These are phyloP conservation scores for Mormyrus iriodes DNA, from an alignment of 2,113 vertebrate species.

Conservation along the genomic window DNA sequence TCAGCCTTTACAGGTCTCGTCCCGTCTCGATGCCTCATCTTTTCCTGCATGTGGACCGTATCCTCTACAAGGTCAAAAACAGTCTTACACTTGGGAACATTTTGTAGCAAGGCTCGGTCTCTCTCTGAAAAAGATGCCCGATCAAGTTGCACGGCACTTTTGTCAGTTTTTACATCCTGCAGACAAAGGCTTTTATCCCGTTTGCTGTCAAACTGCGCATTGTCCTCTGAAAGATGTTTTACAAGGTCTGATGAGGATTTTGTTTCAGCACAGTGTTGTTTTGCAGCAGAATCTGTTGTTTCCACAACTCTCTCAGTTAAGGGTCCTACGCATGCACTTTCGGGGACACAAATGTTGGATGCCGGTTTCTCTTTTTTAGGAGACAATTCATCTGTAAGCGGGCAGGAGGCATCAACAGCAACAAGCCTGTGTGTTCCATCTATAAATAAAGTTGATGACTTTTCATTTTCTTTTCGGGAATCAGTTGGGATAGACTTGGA, in stretches of 20 bases:
- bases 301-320: conserved; percentile 1
- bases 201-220: conserved; percentile 17
- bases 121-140: conserved; percentile 25
- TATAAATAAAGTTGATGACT: not conserved
- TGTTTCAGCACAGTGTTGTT: conserved; percentile 2
- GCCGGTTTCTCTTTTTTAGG: conserved; percentile 4
- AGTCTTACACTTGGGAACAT: conserved; percentile 43
- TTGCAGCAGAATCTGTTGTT: conserved; percentile 22
- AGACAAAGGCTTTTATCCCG: conserved; percentile 23
- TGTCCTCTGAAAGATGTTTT: conserved; percentile 25
- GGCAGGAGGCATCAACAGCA: not conserved
- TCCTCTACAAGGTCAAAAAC: conserved; percentile 65
- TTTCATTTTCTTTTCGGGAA: not conserved
- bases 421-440: conserved; percentile 3
- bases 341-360: conserved; percentile 12
- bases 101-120: conserved; percentile 29
- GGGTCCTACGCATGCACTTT: conserved; percentile 1
- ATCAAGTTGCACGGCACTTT: conserved; percentile 14
- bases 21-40: conserved; percentile 52
- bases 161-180: conserved; percentile 11
- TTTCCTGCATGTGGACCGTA: conserved; percentile 58
- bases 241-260: conserved; percentile 14
- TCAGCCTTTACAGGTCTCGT: conserved; percentile 50
- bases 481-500: not conserved
- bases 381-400: conserved; percentile 10